A percentile compares a stretch with the other conserved stretches of the same genome.
phyloP scores from a whole-genome alignment of 2,797 vertebrate species.

The Falco novaeseelandiae region DNA sequence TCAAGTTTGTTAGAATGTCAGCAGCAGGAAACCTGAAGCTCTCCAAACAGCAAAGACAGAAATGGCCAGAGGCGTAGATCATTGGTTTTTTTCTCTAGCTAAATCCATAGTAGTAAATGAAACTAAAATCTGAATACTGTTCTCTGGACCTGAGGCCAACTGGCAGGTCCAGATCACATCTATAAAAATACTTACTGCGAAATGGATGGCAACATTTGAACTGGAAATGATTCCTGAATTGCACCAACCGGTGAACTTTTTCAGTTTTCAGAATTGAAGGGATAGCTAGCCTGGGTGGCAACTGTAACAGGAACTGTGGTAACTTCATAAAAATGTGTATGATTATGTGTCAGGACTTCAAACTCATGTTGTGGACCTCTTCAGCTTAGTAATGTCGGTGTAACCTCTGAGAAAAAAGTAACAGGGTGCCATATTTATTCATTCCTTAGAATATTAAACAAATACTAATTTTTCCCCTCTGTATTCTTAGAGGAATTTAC shows the following conservation, averaged over 20 bases:
- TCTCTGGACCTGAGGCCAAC: not conserved
- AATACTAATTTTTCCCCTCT: not conserved
- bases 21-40: not conserved
- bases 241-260: not conserved
- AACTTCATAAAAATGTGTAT: not conserved
- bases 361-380: not conserved
- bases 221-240: not conserved
- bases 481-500: not conserved
- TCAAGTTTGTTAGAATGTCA: not conserved
- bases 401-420: not conserved
- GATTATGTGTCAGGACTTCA: not conserved
- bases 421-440: not conserved
- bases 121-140: not conserved
- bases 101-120: not conserved
- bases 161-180: not conserved
- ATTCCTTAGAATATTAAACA: not conserved
- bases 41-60: not conserved
- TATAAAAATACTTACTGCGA: not conserved
- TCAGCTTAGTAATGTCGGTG: not conserved
- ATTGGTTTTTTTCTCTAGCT: not conserved
- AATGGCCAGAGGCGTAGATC: not conserved
- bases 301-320: not conserved
- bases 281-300: not conserved
- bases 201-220: not conserved
- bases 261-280: not conserved